phyloP scores from a whole-genome alignment of 2,113 vertebrate genomes.

The Fregetta grallaria region DNA sequence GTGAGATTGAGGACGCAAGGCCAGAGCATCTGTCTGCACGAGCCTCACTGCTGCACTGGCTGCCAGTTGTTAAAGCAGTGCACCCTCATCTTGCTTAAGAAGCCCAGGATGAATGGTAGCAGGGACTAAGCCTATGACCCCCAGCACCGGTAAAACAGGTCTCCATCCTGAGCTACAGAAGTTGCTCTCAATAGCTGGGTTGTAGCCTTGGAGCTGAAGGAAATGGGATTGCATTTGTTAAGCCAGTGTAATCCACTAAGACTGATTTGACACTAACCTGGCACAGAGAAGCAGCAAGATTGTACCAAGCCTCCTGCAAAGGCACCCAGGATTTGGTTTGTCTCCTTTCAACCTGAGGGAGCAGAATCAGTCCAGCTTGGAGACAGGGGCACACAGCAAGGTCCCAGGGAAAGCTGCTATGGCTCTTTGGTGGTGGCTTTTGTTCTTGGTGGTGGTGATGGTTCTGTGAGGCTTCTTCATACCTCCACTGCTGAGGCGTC shows the following conservation, averaged over 20 bases:
- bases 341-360: background rate
- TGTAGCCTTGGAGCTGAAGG: background rate
- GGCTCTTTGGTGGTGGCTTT: background rate
- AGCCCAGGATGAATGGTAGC: background rate
- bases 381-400: background rate
- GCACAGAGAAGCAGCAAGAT: background rate
- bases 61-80: background rate
- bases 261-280: background rate
- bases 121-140: background rate
- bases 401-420: background rate
- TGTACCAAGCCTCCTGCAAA: background rate
- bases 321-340: background rate
- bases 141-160: background rate
- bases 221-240: background rate
- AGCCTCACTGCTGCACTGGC: background rate
- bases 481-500: background rate
- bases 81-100: background rate
- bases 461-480: background rate
- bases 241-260: background rate
- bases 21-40: background rate
- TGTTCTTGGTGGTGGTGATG: background rate
- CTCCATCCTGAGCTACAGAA: background rate
- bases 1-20: accelerated
- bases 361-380: background rate
- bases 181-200: background rate